Percentiles rank a stretch among this genome's conserved stretches.
These are phyloP conservation scores for Onychostruthus taczanowskii DNA, from an alignment of 2,113 vertebrate species.

Conservation along the genomic window DNA sequence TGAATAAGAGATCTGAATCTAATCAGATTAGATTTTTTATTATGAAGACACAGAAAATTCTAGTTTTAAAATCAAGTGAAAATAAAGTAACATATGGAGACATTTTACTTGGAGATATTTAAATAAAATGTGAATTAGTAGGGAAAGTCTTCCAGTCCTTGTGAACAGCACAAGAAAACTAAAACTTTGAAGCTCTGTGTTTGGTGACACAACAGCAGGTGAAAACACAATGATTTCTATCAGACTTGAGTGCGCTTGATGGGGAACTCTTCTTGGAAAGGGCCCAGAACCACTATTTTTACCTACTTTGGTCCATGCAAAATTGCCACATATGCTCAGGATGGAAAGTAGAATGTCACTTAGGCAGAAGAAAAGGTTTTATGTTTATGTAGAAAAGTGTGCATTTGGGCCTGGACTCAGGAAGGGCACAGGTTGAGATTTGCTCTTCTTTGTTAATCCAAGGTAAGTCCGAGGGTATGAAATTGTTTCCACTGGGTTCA, in stretches of 20 bases:
- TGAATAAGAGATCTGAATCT: neutral
- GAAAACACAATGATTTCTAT: neutral
- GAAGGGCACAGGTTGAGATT: neutral
- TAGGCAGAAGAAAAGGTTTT: neutral
- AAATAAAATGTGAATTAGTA: neutral
- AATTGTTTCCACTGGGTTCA: neutral
- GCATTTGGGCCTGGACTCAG: neutral
- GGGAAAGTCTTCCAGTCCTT: neutral
- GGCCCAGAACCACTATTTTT: neutral
- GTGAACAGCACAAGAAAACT: neutral
- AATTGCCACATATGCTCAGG: neutral
- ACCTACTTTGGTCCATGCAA: neutral
- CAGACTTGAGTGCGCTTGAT: neutral
- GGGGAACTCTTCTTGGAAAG: neutral
- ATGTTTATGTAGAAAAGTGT: neutral
- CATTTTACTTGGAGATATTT: neutral
- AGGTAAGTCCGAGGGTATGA: fast-evolving
- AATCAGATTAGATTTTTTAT: neutral
- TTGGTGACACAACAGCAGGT: neutral
- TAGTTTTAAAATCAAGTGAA: neutral
- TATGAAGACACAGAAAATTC: neutral
- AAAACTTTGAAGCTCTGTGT: neutral
- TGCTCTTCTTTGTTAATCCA: neutral
- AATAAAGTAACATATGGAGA: neutral
- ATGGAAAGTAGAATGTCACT: neutral